Percentiles rank a stretch among this genome's conserved stretches.
Evolutionary conservation across 2,888 invertebrate genomes (phyloP).

Genomic region (Neria commutata): DNA sequence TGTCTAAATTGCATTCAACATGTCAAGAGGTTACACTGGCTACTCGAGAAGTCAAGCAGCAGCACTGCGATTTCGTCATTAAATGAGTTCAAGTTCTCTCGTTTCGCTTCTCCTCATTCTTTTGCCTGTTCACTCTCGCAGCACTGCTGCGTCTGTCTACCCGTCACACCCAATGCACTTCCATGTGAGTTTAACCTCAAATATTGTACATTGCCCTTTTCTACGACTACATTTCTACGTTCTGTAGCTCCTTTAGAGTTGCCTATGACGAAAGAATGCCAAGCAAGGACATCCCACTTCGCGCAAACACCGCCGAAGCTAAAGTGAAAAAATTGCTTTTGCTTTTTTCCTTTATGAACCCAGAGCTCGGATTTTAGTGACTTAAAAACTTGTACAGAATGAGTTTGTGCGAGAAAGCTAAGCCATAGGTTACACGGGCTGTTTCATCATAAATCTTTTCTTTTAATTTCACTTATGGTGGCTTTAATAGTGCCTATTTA

Average conservation of each 20-base stretch:
- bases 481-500: too few species aligned
- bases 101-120: conserved; percentile 5
- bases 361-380: background rate
- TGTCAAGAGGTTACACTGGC: too few species aligned
- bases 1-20: too few species aligned
- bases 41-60: background rate
- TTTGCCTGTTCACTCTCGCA: conserved; percentile 1
- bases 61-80: conserved; percentile 20
- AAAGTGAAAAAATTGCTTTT: background rate
- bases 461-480: too few species aligned
- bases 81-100: conserved; percentile 18
- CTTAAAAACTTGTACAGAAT: background rate
- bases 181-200: conserved; percentile 22
- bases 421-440: too few species aligned
- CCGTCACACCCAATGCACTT: background rate
- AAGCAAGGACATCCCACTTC: conserved; percentile 2
- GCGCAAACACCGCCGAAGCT: too few species aligned
- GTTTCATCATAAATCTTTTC: too few species aligned
- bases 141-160: conserved; percentile 1
- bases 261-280: background rate
- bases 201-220: background rate
- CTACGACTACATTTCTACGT: background rate
- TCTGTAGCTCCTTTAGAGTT: background rate
- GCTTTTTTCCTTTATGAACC: background rate
- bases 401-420: too few species aligned